These are phyloP conservation scores for Atlantisia rogersi DNA, from an alignment of 2,113 vertebrate species.

Conservation along the genomic window DNA sequence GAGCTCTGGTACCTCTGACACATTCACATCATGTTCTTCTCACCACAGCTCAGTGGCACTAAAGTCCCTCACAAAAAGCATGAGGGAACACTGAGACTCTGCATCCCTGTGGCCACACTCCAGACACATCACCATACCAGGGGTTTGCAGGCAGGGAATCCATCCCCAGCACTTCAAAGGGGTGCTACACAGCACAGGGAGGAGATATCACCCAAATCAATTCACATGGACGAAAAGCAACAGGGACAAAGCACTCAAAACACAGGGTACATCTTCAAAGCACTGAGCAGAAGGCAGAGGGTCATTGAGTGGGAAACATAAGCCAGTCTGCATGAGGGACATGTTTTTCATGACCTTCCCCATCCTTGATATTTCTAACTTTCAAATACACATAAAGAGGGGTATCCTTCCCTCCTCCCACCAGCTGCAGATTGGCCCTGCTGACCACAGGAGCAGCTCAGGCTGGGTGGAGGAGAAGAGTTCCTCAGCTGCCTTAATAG, in stretches of 20 bases:
- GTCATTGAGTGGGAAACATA: neutral
- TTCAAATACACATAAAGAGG: neutral
- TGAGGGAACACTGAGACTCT: neutral
- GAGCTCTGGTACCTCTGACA: neutral
- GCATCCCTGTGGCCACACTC: neutral
- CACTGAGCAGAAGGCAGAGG: neutral
- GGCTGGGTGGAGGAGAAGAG: neutral
- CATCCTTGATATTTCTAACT: neutral
- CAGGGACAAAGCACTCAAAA: neutral
- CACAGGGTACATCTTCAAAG: neutral
- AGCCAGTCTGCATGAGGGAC: neutral
- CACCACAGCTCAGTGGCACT: neutral
- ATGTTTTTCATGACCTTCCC: conserved; percentile 21
- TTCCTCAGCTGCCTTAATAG: neutral
- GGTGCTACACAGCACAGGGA: neutral
- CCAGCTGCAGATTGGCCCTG: neutral
- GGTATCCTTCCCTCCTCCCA: neutral
- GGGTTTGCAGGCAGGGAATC: neutral
- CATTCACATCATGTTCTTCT: fast-evolving
- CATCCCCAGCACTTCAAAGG: neutral
- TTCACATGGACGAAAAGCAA: neutral
- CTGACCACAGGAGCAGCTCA: neutral
- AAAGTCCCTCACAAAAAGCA: neutral
- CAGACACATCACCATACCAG: fast-evolving
- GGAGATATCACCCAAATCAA: neutral